These are phyloP conservation scores for Tachysurus fulvidraco DNA, from an alignment of 2,113 vertebrate species.

Conservation along the genomic window DNA sequence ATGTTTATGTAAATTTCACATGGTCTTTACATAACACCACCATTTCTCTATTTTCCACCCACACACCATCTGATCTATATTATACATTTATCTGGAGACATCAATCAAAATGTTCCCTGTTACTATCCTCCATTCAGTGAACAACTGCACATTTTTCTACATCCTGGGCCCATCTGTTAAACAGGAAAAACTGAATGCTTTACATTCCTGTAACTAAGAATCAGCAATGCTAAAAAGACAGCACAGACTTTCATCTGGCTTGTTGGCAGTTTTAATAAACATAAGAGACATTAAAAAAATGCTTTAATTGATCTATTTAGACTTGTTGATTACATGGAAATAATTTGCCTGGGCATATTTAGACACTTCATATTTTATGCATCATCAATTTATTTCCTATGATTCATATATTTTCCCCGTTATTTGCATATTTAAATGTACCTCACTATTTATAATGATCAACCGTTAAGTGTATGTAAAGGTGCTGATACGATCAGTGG, in stretches of 20 bases:
- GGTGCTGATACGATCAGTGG: too few relatives aligned
- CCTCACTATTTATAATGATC: neutral
- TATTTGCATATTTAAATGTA: neutral
- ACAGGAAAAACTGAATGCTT: constrained; percentile 3
- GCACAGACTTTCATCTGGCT: neutral
- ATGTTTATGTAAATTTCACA: constrained; percentile 3
- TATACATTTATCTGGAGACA: neutral
- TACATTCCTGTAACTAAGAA: neutral
- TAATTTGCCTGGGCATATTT: neutral
- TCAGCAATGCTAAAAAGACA: neutral
- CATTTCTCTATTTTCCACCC: neutral
- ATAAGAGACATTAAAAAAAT: neutral
- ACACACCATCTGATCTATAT: constrained; percentile 25
- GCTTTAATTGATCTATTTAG: too few relatives aligned
- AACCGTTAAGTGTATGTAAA: too few relatives aligned
- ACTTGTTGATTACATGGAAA: too few relatives aligned
- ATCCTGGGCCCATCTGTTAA: neutral
- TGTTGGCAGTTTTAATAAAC: neutral
- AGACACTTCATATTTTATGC: too few relatives aligned
- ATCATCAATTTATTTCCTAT: neutral
- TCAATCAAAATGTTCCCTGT: neutral
- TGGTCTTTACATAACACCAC: constrained; percentile 29
- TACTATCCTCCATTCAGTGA: constrained; percentile 13
- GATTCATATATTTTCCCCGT: neutral
- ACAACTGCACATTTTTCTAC: neutral